Base-by-base conservation (phyloP, 2,113 vertebrate species). In the Pterocles burchelli region DNA sequence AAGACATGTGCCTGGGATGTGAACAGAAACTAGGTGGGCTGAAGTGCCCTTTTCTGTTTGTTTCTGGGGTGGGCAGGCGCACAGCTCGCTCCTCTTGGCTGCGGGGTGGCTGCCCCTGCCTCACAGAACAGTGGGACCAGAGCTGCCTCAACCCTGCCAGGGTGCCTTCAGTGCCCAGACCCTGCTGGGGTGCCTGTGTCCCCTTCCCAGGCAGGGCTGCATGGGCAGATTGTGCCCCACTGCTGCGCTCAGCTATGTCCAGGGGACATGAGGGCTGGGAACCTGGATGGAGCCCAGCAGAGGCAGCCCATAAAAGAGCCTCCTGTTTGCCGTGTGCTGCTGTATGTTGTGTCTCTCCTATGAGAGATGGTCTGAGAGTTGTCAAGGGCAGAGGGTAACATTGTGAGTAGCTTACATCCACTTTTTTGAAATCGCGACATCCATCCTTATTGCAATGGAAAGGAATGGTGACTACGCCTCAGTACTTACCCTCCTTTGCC, bases 241-340 rank as follows among this genome's bases (percentile, higher is more conserved):
- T 2, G 1, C 19, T 10, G 0, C 0, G 2, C 54, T 68, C 2
- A 0, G 12, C 2, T 34, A 43, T 62, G 57, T 58, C 12, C n/a
- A 19, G n/a, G 13, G 43, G 2, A 0, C 63, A 62, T 20, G 31
- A 7, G 14, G 12, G 36, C 51, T 76, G 85, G 67, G 48, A 79
- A 58, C 43, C 7, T 36, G 48, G 24, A 59, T 24, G 76, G 62
- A 71, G 22, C 55, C 61, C 46, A 15, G 51, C 4, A 1, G 57
- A 79, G 22, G 22, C 12, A 26, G 46, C 10, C 17, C 0, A 0
- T 49, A 8, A 36, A 67, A 54, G n/a, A 43, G 19, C 38, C 22
- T 74, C 43, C 36, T 72, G 6, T 49, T 88, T n/a, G 6, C 7
- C 3, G 1, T 6, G 13, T 31, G 3, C 26, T 49, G 70, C 59